phyloP scores from a whole-genome alignment of 2,888 invertebrate species.

The Tubulanus polymorphus region DNA sequence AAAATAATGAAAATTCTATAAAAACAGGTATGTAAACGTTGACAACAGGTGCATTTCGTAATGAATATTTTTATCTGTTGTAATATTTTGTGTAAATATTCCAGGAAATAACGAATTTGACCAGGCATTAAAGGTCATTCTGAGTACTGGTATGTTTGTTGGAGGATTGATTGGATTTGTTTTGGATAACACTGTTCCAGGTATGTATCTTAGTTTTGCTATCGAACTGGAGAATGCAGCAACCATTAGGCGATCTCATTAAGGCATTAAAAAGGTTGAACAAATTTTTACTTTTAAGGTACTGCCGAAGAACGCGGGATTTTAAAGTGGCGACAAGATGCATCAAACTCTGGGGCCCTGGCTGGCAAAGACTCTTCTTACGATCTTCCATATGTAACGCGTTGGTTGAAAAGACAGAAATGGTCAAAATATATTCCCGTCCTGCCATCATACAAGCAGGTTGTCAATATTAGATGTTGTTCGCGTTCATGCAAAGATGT shows the following conservation, averaged over 20 bases:
- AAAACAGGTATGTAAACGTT: slow-evolving; percentile 29
- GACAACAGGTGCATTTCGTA: neutral
- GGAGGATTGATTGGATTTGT: slow-evolving; percentile 53
- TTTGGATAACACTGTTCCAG: slow-evolving; percentile 53
- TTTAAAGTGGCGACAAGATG: slow-evolving; percentile 20
- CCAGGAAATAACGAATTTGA: slow-evolving; percentile 30
- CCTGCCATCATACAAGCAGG: slow-evolving; percentile 27
- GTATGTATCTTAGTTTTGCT: slow-evolving; percentile 21
- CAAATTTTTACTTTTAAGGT: slow-evolving; percentile 17
- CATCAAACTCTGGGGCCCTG: neutral
- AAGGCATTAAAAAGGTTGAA: neutral
- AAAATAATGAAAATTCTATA: slow-evolving; percentile 26
- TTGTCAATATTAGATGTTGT: too few species aligned
- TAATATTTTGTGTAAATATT: slow-evolving; percentile 3
- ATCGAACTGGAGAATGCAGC: neutral
- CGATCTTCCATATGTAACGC: slow-evolving; percentile 25
- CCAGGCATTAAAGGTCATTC: slow-evolving; percentile 34
- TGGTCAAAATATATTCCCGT: slow-evolving; percentile 27
- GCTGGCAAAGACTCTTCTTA: slow-evolving; percentile 11
- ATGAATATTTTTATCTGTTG: neutral
- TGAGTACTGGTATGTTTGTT: slow-evolving; percentile 52
- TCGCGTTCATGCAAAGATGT: too few species aligned
- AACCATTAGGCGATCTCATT: neutral
- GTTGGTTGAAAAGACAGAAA: slow-evolving; percentile 15
- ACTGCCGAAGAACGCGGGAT: slow-evolving; percentile 30